Evolutionary conservation across 2,797 vertebrate species (phyloP), one percentile per base, ranked within the genome.

Genomic region (Sebastiscus albofasciatus): DNA sequence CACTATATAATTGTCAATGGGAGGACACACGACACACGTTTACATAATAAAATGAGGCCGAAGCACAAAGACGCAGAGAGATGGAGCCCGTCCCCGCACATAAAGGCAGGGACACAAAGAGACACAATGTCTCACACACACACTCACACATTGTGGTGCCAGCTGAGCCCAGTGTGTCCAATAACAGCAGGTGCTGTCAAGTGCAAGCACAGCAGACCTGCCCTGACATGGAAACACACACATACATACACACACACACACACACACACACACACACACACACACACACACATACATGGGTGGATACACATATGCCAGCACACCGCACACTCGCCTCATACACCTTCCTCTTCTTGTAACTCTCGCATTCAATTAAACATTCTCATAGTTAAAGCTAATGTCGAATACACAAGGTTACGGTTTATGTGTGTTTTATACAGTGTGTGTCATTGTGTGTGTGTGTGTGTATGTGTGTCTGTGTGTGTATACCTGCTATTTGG

Each of bases 171-270:
- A 76, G 69, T 89, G 87, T 89, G 90, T 90, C 87, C 92, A 89
- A 79, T 83, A 90, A 94, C 93, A 94, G 93, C 91, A 93, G 91
- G 93, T 91, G 89, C 93, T 92, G 92, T 94, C 93, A 92, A 93
- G 88, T 89, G 91, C 91, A 89, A 87, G 85, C 88, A 82, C 84
- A 85, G 85, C 82, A 87, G 83, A 91, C 81, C 84, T 87, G 79
- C 84, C 84, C 79, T 90, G 87, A 92, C 91, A 88, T 84, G 70
- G 71, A 68, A 26, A 78, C 77, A 79, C 82, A 80, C 80, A 75
- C 77, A 84, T 77, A 81, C 79, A 71, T 67, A 62, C 77, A 62
- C 33, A 76, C 27, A 73, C 46, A 54, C 39, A 69, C 67, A 66
- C 67, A 65, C 34, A 68, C 79, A 79, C 82, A 54, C 39, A 69